phyloP scores from a whole-genome alignment of 1,140 invertebrate genomes.

The Aphaenogaster rudis region DNA sequence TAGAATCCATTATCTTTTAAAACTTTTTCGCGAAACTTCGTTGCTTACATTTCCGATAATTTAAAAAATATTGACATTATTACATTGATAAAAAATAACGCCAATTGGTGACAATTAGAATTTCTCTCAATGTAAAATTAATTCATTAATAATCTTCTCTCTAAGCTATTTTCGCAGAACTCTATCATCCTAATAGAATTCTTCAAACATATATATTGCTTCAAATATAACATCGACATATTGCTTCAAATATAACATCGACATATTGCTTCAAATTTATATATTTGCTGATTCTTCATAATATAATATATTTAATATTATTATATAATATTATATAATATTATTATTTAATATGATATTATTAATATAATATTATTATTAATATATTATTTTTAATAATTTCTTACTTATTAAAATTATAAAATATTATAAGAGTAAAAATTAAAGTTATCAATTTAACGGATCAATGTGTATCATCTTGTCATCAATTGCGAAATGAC shows the following conservation, averaged over 20 bases:
- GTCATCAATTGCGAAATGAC: neutral
- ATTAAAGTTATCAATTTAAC: neutral
- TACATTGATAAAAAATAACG: neutral
- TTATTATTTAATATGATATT: no score
- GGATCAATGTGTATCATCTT: neutral
- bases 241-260: neutral
- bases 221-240: no score
- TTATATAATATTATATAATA: no score
- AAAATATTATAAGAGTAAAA: neutral
- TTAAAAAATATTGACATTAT: neutral
- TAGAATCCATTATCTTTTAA: neutral
- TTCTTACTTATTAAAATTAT: neutral
- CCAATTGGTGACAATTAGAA: neutral
- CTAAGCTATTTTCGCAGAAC: neutral
- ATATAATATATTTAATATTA: no score
- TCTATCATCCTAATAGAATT: neutral
- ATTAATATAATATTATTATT: no score
- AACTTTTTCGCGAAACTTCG: neutral
- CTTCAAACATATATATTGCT: neutral
- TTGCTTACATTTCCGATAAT: neutral
- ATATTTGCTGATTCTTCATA: neutral
- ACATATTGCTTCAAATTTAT: neutral
- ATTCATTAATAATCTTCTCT: constrained; percentile 2
- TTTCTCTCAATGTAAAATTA: neutral
- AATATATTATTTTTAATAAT: neutral